Base-by-base conservation (phyloP, 2,113 vertebrate genomes). In the Cettia cetti region DNA sequence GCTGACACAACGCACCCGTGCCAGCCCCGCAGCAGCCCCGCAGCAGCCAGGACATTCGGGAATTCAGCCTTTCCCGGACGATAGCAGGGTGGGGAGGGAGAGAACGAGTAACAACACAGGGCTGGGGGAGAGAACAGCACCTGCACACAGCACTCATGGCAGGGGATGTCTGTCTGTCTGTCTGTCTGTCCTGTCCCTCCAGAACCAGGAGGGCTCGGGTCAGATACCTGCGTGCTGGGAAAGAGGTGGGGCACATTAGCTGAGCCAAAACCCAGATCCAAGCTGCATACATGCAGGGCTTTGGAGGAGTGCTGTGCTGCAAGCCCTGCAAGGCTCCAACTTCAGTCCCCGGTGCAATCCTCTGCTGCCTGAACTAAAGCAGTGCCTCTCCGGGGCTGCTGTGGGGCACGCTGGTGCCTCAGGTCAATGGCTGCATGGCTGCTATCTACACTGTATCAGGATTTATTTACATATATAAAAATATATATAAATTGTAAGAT, bases 321-420 rank as follows among this genome's bases (percentile, higher is more conserved):
- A 63, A 44, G 50, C 0, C n/a, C 24, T 35, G 31, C 0, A 5
- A 50, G 13, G 33, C 22, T 27, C 35, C 44, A 4, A 54, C 24
- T 3, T 5, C 2, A 75, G 5, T 24, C n/a, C 45, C 56, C 0
- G 3, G 31, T 11, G 33, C 7, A 61, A 53, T 40, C 44, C 56
- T 59, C 56, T 10, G 6, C 56, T 40, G n/a, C 37, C 31, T 28
- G 19, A 50, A 31, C 59, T 42, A 52, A 77, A 52, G 8, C 3
- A 8, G 0, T 3, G 17, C 26, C 52, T 42, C 68, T 60, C 45
- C 0, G 0, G 1, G 3, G 31, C 27, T 72, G 86, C 70, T 40
- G 42, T 17, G 49, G 83, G 42, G 45, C 33, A 5, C 0, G 0
- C 28, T 2, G 14, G n/a, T 40, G 63, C 70, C 2, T 0, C 2